Conservation (phyloP, 1,140 invertebrate genomes). For the Drosophila yakuba region DNA sequence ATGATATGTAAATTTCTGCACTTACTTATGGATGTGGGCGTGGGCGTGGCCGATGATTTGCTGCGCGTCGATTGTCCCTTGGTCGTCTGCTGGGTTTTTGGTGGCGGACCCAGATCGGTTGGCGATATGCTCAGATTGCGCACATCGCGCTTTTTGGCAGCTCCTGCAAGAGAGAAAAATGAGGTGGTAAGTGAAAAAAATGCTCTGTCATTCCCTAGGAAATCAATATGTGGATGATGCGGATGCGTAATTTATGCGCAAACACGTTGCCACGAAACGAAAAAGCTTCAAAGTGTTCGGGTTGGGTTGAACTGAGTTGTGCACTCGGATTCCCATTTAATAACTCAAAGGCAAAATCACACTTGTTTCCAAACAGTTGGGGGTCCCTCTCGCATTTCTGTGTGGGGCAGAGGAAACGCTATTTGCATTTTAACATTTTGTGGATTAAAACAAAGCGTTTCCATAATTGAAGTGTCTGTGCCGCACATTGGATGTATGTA, state of each 20-base stretch:
- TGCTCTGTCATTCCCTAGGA: constrained; percentile 15
- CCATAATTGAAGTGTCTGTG: constrained; percentile 72
- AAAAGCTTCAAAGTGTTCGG: constrained; percentile 22
- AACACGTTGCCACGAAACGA: constrained; percentile 56
- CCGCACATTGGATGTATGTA: constrained; percentile 4
- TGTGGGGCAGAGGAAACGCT: background rate
- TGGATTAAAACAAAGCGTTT: constrained; percentile 73
- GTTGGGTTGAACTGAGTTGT: constrained; percentile 13
- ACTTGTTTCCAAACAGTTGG: constrained; percentile 30
- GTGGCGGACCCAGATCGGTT: constrained; percentile 84
- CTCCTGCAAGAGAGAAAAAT: constrained; percentile 66
- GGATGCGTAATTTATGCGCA: constrained; percentile 68
- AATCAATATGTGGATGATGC: constrained; percentile 24
- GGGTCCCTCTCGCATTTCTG: background rate
- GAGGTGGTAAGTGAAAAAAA: constrained; percentile 4
- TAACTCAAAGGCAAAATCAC: constrained; percentile 44
- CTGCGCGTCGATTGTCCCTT: constrained; percentile 76
- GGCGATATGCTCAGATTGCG: constrained; percentile 84
- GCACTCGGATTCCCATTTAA: constrained; percentile 43
- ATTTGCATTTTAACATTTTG: constrained; percentile 66
- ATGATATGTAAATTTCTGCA: constrained; percentile 8
- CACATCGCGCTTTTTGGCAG: constrained; percentile 85
- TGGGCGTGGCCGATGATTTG: constrained; percentile 64
- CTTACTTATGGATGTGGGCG: constrained; percentile 75
- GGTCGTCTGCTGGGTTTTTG: constrained; percentile 81